Percentiles rank a stretch among this genome's conserved stretches.
Evolutionary conservation across 92 coral and sea anemone species (phyloP).

Genomic region (Bergia sp.): DNA sequence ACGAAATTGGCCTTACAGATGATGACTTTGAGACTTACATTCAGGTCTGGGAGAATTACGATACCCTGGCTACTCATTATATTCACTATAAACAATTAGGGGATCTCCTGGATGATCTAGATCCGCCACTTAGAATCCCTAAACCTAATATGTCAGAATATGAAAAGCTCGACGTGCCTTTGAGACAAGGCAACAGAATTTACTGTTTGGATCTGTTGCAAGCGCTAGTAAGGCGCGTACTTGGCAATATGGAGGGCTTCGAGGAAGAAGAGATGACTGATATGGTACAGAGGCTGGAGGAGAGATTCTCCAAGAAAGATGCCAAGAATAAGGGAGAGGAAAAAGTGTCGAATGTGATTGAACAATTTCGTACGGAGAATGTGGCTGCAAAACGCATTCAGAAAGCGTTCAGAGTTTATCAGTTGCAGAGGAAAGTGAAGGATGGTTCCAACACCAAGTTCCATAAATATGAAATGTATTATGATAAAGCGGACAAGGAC

Average conservation of each 20-base stretch:
- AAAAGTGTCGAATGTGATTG: constrained; percentile 65
- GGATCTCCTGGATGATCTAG: constrained; percentile 91
- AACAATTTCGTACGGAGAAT: constrained; percentile 62
- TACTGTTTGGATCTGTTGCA: constrained; percentile 93
- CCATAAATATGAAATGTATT: constrained; percentile 71
- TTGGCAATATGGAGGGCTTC: constrained; percentile 89
- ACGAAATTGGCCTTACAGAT: constrained; percentile 94
- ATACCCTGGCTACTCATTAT: constrained; percentile 84
- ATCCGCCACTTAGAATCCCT: constrained; percentile 90
- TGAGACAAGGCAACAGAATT: constrained; percentile 76
- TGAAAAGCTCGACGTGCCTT: constrained; percentile 79
- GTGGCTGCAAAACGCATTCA: constrained; percentile 80
- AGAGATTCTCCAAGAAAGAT: constrained; percentile 67
- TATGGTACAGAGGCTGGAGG: constrained; percentile 75
- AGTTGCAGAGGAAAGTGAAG: constrained; percentile 64
- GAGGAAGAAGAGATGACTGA: constrained; percentile 83
- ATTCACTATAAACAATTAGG: constrained; percentile 79
- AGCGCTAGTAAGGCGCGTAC: constrained; percentile 77
- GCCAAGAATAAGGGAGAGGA: constrained; percentile 62
- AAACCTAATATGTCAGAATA: constrained; percentile 87
- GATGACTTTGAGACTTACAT: constrained; percentile 96
- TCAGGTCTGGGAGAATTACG: constrained; percentile 90
- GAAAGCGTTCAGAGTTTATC: constrained; percentile 78
- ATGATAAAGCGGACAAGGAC: constrained; percentile 73
- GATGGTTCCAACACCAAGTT: constrained; percentile 69